A percentile compares a stretch with the other conserved stretches of the same genome.
phyloP scores from a whole-genome alignment of 1,140 invertebrate genomes.

The Saxidomus purpurata region DNA sequence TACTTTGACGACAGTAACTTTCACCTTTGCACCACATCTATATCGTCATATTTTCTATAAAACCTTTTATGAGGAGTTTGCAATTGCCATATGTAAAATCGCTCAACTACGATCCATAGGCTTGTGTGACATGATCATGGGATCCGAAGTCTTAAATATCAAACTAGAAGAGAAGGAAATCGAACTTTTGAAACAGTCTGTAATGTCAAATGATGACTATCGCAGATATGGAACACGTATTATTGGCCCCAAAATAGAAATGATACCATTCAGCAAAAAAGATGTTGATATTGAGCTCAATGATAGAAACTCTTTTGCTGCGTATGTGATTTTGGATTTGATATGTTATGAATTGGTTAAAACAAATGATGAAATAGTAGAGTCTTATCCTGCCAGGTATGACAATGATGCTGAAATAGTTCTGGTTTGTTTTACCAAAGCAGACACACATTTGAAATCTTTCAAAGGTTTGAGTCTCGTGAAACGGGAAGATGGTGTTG shows the following conservation, averaged over 20 bases:
- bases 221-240: background rate
- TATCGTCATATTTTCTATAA: background rate
- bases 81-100: background rate
- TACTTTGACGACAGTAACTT: background rate
- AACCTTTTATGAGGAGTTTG: background rate
- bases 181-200: background rate
- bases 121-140: background rate
- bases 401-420: background rate
- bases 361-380: background rate
- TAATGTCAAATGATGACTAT: background rate
- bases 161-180: background rate
- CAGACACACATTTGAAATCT: background rate
- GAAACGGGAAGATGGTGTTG: background rate
- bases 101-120: background rate
- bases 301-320: background rate
- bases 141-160: background rate
- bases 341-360: background rate
- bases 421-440: background rate
- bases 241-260: background rate
- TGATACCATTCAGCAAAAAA: background rate
- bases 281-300: background rate
- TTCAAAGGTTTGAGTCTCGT: background rate
- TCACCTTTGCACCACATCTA: background rate
- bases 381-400: background rate
- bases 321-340: background rate